Evolutionary conservation across 2,797 vertebrate species (phyloP), one percentile per base, ranked within the genome.

Genomic region (Hydrocynus forskahlii): DNA sequence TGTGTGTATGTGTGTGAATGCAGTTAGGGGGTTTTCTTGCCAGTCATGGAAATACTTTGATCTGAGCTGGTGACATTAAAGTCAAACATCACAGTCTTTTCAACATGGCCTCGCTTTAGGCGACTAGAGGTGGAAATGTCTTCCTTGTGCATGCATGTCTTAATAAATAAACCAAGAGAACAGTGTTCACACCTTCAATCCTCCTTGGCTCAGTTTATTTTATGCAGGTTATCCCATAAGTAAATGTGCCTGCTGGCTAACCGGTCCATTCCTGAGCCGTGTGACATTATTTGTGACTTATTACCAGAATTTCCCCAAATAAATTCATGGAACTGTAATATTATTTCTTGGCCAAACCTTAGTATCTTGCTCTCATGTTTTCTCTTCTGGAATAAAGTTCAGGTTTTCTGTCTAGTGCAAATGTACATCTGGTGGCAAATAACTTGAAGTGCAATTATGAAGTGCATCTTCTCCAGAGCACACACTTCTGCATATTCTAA

Each of bases 71-170:
- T 76, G 75, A 76, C 75, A 76, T 76, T 76, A 54, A 76, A 76
- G 75, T 83, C 81, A 83, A 75, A 83, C 76, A 83, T 83, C 71
- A 75, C 79, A 83, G 73, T 45, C 59, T 83, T 68, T 73, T 74
- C 10, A 63, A 45, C 67, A 54, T 72, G 75, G 69, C 57, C 43
- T 43, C 35, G 35, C 70, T 60, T 60, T 35, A 25, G 35, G 8
- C 35, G 45, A 55, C 52, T 70, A 64, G 62, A 40, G 35, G 54
- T 57, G 73, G 72, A 75, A 69, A 62, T 60, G 52, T 74, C 17
- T 71, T 59, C 66, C 35, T 66, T 16, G 38, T 54, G 60, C 60
- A 64, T 66, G 29, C 23, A 48, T 57, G 63, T 74, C 29, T 54
- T 76, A 60, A 69, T 69, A 52, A 35, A 69, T 76, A 23, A 74